These are phyloP conservation scores for Drosophila melanosoma DNA, from an alignment of 2,888 invertebrate species.

Conservation along the genomic window DNA sequence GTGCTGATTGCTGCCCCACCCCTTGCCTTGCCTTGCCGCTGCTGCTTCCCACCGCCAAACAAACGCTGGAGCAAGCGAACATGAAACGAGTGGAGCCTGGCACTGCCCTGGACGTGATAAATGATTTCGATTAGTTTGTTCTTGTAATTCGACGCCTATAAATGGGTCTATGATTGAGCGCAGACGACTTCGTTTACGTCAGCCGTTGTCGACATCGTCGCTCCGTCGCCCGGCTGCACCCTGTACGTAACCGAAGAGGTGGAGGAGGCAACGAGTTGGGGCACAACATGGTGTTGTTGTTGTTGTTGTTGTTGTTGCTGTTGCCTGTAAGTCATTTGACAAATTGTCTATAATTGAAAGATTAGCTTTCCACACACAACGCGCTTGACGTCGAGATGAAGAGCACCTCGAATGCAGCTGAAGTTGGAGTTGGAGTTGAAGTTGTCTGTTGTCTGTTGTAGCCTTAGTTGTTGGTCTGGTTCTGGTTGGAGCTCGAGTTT, in stretches of 20 bases:
- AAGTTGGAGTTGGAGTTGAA: slow-evolving; percentile 9
- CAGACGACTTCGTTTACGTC: slow-evolving; percentile 76
- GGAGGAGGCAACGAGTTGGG: neutral
- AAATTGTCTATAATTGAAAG: slow-evolving; percentile 85
- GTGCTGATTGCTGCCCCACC: slow-evolving; percentile 80
- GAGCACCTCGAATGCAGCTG: slow-evolving; percentile 59
- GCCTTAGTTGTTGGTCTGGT: slow-evolving; percentile 6
- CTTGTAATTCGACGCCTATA: slow-evolving; percentile 85
- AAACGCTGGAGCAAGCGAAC: slow-evolving; percentile 49
- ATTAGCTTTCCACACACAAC: slow-evolving; percentile 83
- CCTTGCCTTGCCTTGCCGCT: slow-evolving; percentile 17
- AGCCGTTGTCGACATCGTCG: slow-evolving; percentile 62
- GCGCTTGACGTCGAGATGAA: slow-evolving; percentile 68
- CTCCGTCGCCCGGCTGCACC: slow-evolving; percentile 57
- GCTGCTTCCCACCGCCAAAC: slow-evolving; percentile 4
- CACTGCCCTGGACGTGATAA: slow-evolving; percentile 81
- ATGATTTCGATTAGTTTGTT: slow-evolving; percentile 85
- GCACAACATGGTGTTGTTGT: slow-evolving; percentile 33
- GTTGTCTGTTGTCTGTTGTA: slow-evolving; percentile 17
- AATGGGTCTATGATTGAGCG: slow-evolving; percentile 84
- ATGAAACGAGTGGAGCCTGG: slow-evolving; percentile 60
- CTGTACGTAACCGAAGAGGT: slow-evolving; percentile 19
- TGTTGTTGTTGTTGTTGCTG: slow-evolving; percentile 36
- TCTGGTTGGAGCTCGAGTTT: slow-evolving; percentile 22
- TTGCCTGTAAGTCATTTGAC: slow-evolving; percentile 83